A percentile compares a stretch with the other conserved stretches of the same genome.
These are phyloP conservation scores for Mamestra configurata DNA, from an alignment of 1,140 invertebrate genomes.

Conservation along the genomic window DNA sequence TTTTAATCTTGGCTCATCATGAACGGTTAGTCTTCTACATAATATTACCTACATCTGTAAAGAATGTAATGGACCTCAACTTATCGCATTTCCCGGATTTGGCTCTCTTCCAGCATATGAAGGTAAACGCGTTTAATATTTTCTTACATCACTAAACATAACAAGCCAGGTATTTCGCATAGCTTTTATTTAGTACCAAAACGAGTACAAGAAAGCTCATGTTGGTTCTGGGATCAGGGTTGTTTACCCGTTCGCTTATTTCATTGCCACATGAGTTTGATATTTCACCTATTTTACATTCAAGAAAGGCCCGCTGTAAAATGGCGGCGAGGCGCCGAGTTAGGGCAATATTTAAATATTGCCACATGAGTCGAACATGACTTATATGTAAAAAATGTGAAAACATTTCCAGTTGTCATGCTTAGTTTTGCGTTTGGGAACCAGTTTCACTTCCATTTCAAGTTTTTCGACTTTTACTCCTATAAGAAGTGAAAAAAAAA, in stretches of 20 bases:
- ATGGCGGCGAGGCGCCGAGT: slow-evolving; percentile 11
- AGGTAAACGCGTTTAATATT: background rate
- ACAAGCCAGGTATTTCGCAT: slow-evolving; percentile 7
- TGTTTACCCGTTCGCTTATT: background rate
- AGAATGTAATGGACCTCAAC: background rate
- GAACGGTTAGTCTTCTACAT: too few relatives aligned
- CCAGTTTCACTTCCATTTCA: too few relatives aligned
- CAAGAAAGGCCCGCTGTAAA: slow-evolving; percentile 11
- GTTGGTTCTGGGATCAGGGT: background rate
- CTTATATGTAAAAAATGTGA: background rate
- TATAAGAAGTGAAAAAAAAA: too few relatives aligned
- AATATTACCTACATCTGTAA: too few relatives aligned
- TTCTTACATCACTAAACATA: slow-evolving; percentile 4
- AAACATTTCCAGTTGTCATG: too few relatives aligned
- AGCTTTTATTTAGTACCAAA: slow-evolving; percentile 19
- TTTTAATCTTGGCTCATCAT: too few relatives aligned
- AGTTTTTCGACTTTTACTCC: too few relatives aligned
- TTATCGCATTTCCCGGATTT: background rate
- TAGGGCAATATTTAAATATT: slow-evolving; percentile 18
- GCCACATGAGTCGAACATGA: background rate
- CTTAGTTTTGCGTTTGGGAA: too few relatives aligned
- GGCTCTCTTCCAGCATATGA: background rate
- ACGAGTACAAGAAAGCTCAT: background rate
- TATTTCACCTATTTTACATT: slow-evolving; percentile 37
- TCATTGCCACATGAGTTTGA: slow-evolving; percentile 27